phyloP scores from a whole-genome alignment of 2,888 invertebrate species.

The Odontomyia ornata region DNA sequence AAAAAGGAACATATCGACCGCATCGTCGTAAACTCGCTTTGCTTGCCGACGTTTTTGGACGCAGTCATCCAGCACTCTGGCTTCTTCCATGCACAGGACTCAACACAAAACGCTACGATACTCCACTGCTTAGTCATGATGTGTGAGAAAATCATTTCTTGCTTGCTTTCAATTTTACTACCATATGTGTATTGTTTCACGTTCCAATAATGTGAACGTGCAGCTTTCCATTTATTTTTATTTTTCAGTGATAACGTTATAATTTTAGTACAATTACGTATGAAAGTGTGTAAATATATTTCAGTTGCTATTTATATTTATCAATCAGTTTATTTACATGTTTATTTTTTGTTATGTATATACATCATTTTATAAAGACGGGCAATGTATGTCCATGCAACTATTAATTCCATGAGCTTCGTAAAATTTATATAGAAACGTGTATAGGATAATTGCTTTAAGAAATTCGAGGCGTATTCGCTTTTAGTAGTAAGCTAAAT shows the following conservation, averaged over 20 bases:
- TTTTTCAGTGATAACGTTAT: not conserved
- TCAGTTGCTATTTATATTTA: slow-evolving; percentile 3
- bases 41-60: slow-evolving; percentile 80
- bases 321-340: not conserved
- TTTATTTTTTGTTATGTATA: slow-evolving; percentile 2
- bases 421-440: slow-evolving; percentile 19
- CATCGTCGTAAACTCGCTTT: slow-evolving; percentile 72
- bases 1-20: slow-evolving; percentile 72
- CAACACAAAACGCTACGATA: slow-evolving; percentile 61
- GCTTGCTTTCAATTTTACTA: not conserved
- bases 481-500: too few relatives aligned
- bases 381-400: slow-evolving; percentile 8
- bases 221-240: not conserved
- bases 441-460: not conserved
- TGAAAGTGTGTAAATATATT: slow-evolving; percentile 4
- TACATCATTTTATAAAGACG: slow-evolving; percentile 7
- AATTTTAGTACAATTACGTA: slow-evolving; percentile 15
- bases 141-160: slow-evolving; percentile 54
- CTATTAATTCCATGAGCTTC: not conserved
- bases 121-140: slow-evolving; percentile 62
- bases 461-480: not conserved
- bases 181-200: slow-evolving; percentile 9
- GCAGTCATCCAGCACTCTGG: slow-evolving; percentile 77
- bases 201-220: not conserved
- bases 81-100: slow-evolving; percentile 73